phyloP scores from a whole-genome alignment of 2,113 vertebrate genomes.

The Fulmarus glacialis region DNA sequence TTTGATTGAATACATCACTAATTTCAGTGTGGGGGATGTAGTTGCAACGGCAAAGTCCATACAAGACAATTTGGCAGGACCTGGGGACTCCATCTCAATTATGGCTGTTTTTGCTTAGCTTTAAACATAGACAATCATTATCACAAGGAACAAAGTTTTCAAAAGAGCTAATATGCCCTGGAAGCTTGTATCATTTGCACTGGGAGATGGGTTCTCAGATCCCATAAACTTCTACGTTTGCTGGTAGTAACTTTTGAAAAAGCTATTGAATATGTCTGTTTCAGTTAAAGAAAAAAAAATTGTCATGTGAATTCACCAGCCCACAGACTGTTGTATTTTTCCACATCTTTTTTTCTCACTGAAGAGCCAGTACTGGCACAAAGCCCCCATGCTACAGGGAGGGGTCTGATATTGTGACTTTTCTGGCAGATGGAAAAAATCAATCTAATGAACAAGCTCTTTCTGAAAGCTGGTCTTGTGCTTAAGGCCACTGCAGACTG shows the following conservation, averaged over 20 bases:
- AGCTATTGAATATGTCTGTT: not conserved
- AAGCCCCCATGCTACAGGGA: not conserved
- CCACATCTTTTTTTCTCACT: not conserved
- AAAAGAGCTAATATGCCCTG: not conserved
- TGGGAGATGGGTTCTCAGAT: not conserved
- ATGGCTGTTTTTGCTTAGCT: not conserved
- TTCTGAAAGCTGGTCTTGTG: not conserved
- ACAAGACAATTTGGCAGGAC: not conserved
- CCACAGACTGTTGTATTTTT: not conserved
- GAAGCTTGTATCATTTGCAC: not conserved
- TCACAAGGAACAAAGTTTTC: not conserved
- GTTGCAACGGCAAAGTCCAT: not conserved
- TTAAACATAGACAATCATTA: not conserved
- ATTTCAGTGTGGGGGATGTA: not conserved
- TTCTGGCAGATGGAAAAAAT: not conserved
- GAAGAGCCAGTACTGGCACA: not conserved
- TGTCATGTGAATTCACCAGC: not conserved
- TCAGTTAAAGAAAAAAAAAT: not conserved
- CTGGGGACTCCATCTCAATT: not conserved
- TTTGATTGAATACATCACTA: not conserved
- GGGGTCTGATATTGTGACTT: not conserved
- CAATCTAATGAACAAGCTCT: not conserved
- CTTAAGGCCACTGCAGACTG: not conserved
- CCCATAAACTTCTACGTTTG: not conserved
- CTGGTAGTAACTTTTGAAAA: not conserved